A percentile compares a stretch with the other conserved stretches of the same genome.
These are phyloP conservation scores for Cryptotermes secundus DNA, from an alignment of 1,140 invertebrate genomes.

Conservation along the genomic window DNA sequence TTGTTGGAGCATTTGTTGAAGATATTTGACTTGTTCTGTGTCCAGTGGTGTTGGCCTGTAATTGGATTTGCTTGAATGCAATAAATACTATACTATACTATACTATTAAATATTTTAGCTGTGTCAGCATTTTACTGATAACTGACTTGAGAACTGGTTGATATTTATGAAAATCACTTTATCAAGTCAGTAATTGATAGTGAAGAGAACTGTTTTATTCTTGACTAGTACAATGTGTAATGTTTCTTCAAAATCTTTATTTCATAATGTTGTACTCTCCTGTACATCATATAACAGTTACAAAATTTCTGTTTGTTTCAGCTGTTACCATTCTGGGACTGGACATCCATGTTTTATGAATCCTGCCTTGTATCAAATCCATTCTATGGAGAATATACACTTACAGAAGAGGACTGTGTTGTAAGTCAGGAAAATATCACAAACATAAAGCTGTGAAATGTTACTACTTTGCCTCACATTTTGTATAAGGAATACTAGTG, in stretches of 20 bases:
- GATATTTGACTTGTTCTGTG: too few relatives aligned
- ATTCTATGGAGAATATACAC: constrained; percentile 54
- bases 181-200: too few relatives aligned
- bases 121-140: too few relatives aligned
- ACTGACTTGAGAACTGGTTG: too few relatives aligned
- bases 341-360: constrained; percentile 73
- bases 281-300: not conserved
- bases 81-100: too few relatives aligned
- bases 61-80: too few relatives aligned
- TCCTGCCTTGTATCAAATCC: constrained; percentile 70
- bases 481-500: too few relatives aligned
- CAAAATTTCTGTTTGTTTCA: constrained; percentile 34
- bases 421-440: constrained; percentile 44
- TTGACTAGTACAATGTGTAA: not conserved
- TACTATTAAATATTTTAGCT: too few relatives aligned
- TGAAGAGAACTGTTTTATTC: constrained; percentile 20
- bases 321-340: constrained; percentile 74
- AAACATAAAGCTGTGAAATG: not conserved
- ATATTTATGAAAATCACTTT: too few relatives aligned
- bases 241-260: not conserved
- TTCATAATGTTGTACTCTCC: not conserved
- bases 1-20: too few relatives aligned
- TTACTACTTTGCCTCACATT: too few relatives aligned
- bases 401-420: constrained; percentile 58
- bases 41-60: too few relatives aligned